Base-by-base conservation (phyloP, 2,797 vertebrate species). In the Acanthurus leucopareius region DNA sequence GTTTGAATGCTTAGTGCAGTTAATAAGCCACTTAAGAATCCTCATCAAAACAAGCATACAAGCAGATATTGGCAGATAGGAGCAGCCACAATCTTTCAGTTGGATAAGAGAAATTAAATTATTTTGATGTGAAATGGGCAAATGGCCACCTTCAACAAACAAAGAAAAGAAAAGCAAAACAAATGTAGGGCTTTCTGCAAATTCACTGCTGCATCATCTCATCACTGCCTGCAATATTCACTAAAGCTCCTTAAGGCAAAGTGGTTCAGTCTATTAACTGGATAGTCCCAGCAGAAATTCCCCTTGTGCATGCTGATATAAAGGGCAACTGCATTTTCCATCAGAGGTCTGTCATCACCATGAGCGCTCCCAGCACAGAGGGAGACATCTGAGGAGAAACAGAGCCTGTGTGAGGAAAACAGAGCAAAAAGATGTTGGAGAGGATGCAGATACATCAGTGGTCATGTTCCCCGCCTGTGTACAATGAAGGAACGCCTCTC, bases 41-140 rank as follows among this genome's bases (percentile, higher is more conserved):
- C 53, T 16, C 54, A 71, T 84, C 62, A 77, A 86, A 87, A 83
- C 83, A 86, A 86, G 73, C 73, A 56, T 28, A 28, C 52, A 56
- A 76, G 40, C 45, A 49, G 25, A 70, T 64, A 76, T 53, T 52
- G 60, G 61, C 73, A 68, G 82, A 79, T 58, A 68, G 65, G 49
- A 45, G 38, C 75, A 45, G 56, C 69, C 69, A 69, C 25, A 61
- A n/a, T n/a, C 44, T 16, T 42, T 59, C n/a, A 10, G 51, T 75
- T 67, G 73, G 77, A 70, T 64, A 53, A 58, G 66, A 80, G 47
- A 57, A 78, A 73, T 83, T 17, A 74, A 85, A 67, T 73, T 35
- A 64, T 74, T 77, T 49, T 67, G 52, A 86, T 77, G 77, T 49
- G 45, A n/a, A 69, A 54, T 52, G 57, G 79, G 69, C 71, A 72